A percentile compares a stretch with the other conserved stretches of the same genome.
phyloP scores from a whole-genome alignment of 92 coral and sea anemone genomes.

The Diadumene lineata region DNA sequence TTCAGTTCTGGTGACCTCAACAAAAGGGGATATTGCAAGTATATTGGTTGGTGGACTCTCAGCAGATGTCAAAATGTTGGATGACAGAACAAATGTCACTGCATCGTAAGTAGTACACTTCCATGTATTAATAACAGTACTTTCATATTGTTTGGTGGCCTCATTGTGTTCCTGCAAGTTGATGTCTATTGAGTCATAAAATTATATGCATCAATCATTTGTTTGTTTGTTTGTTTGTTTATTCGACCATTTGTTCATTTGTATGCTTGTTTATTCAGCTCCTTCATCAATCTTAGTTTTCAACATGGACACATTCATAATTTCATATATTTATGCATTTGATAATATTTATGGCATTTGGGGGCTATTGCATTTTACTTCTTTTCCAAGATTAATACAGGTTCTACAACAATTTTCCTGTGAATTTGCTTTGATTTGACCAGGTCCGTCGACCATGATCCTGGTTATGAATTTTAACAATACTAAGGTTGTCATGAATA shows the following conservation, averaged over 20 bases:
- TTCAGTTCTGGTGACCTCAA: conserved; percentile 71
- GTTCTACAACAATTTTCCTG: too few species aligned
- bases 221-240: background rate
- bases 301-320: background rate
- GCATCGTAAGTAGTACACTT: conserved; percentile 67
- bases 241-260: background rate
- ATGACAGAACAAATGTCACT: conserved; percentile 68
- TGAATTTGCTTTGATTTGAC: too few species aligned
- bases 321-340: background rate
- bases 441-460: too few species aligned
- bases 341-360: background rate
- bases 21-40: conserved; percentile 65
- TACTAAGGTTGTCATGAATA: too few species aligned
- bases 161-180: background rate
- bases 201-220: background rate
- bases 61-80: conserved; percentile 70
- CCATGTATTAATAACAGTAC: too few species aligned
- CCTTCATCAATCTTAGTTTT: background rate
- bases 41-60: conserved; percentile 91
- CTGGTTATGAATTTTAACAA: too few species aligned
- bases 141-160: background rate
- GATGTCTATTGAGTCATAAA: background rate
- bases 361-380: too few species aligned
- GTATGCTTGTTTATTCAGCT: background rate
- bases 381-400: too few species aligned